A percentile compares a stretch with the other conserved stretches of the same genome.
phyloP scores from a whole-genome alignment of 2,888 invertebrate genomes.

The Salticus scenicus region DNA sequence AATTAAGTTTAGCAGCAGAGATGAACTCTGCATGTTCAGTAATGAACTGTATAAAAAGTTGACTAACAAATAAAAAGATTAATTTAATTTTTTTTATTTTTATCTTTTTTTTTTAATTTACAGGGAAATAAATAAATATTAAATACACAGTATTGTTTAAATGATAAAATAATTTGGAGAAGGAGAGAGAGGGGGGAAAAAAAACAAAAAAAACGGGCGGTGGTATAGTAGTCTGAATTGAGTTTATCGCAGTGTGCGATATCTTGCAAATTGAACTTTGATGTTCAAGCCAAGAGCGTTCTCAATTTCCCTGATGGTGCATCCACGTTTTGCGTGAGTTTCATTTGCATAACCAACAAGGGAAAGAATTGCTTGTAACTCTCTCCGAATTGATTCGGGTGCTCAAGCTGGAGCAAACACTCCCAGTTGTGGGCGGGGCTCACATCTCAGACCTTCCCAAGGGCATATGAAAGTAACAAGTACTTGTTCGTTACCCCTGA shows the following conservation, averaged over 20 bases:
- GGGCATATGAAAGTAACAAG: neutral
- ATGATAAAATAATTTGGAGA: too few relatives aligned
- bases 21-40: too few relatives aligned
- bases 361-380: neutral
- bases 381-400: neutral
- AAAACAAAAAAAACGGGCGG: neutral
- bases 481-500: conserved; percentile 2
- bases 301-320: neutral
- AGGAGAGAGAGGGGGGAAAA: too few relatives aligned
- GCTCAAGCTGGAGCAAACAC: neutral
- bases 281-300: neutral
- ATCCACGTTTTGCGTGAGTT: neutral
- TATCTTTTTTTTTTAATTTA: too few relatives aligned
- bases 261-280: conserved; percentile 1
- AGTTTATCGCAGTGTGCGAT: neutral
- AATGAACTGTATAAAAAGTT: too few relatives aligned
- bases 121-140: too few relatives aligned
- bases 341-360: neutral
- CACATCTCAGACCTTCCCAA: conserved; percentile 14
- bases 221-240: conserved; percentile 7
- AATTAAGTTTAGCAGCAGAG: too few relatives aligned
- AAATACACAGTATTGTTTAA: too few relatives aligned
- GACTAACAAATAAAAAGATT: too few relatives aligned
- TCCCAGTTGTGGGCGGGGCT: neutral
- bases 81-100: too few relatives aligned